Base-by-base conservation (phyloP, 2,113 vertebrate species). In the Polypterus senegalus region DNA sequence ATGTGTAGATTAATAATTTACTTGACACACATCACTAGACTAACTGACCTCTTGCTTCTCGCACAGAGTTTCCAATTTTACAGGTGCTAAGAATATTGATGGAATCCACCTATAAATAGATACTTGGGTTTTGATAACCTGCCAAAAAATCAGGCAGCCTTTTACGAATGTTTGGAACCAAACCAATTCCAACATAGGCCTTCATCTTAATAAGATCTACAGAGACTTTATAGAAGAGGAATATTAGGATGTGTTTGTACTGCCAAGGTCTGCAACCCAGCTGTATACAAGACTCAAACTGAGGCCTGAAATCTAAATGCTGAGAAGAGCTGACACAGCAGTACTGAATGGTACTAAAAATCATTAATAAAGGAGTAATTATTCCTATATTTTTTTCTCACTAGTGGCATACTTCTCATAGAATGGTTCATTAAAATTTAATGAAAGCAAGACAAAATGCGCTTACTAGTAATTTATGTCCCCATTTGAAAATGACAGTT, bases 1-100 rank as follows among this genome's bases (percentile, higher is more conserved):
- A 1, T 27, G 27, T 27, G 27, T 27, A 67, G 68, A 74, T 72
- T 68, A 68, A 71, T 79, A 81, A 76, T 79, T 74, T 73, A 66
- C 79, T 69, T 64, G 71, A 70, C 72, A 79, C 78, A 78, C 74
- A 60, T 78, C 76, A 84, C 67, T 58, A 44, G 56, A 58, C 43
- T 3, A 1, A 9, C 5, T 82, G 81, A 85, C 84, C 76, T 73
- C 68, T 66, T 49, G 65, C 73, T 76, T 61, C 58, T 62, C 68
- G 74, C 79, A 74, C 80, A 79, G 83, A 87, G 84, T 87, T 83
- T 77, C 73, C 76, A 78, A 75, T 82, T 80, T 79, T 81, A 74
- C 75, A 79, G 75, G 68, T 73, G 74, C 74, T 79, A 79, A 74
- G 73, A 77, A 81, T 77, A 77, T 47, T 70, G 71, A 74, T 71